Evolutionary conservation across 2,888 invertebrate genomes (phyloP), one percentile per base, ranked within the genome.

Genomic region (Macroteleia sp.): DNA sequence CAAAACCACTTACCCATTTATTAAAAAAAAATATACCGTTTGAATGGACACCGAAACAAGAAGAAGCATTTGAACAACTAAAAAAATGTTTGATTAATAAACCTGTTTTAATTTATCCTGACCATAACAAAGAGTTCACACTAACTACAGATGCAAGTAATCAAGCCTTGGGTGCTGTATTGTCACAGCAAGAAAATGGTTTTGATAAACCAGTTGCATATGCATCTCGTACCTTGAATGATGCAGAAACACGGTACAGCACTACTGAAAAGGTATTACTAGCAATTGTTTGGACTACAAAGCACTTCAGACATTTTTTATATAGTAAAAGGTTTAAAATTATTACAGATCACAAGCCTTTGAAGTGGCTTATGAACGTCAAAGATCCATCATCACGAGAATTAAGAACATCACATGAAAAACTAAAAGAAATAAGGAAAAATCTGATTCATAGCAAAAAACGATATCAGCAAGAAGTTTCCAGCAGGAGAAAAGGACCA

Each of bases 71-170:
- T 10, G 41, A 41, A 41, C 19, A 41, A 12, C 8, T 36, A 14
- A 36, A 36, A 6, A 36, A 36, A 14, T 41, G 41, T 19, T 41
- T 41, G 19, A 41, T 41, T 2, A 19, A 5, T 2, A 41, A 17
- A 41, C 19, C 19, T 9, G 19, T 41, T 19, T 12, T 44, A 6
- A 44, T 44, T 10, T 44, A 44, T 14, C 44, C 44, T 5, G 44
- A 22, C 22, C 44, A 44, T 17, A 22, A 1, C 12, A 20, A 44
- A 22, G 22, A 39, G 17, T 74, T 74, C 46, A 41, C 32, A 0
- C 6, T 74, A 9, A 61, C 59, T 1, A 67, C 59, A 14, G 66
- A 74, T 14, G 66, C 59, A 6, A 48, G 41, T 1, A 59, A 74
- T 12, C 10, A 12, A 9, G 66, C 28, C 1, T 8, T 67, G 0